Conservation (phyloP, 1,140 invertebrate species). For the Arion vulgaris region DNA sequence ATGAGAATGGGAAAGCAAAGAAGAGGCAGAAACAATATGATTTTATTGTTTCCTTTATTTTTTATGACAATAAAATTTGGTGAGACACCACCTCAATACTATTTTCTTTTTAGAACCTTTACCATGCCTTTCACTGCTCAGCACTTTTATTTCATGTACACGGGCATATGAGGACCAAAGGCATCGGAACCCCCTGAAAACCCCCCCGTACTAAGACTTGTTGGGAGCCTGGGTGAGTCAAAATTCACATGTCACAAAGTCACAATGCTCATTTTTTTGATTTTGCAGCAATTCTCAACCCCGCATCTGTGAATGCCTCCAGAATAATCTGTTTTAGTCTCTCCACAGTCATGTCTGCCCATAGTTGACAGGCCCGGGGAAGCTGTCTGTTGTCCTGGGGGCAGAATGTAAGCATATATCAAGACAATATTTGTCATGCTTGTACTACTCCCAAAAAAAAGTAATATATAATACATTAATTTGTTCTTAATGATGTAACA, state of each 20-base stretch:
- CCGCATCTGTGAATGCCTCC: constrained; percentile 27
- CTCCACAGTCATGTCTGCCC: constrained; percentile 27
- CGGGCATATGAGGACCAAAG: constrained; percentile 21
- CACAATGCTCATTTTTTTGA: not conserved
- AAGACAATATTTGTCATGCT: too few relatives aligned
- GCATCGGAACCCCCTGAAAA: constrained; percentile 34
- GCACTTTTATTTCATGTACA: constrained; percentile 21
- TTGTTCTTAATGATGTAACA: too few relatives aligned
- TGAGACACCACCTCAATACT: constrained; percentile 34
- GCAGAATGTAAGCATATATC: too few relatives aligned
- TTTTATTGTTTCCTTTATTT: too few relatives aligned
- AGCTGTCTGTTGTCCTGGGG: constrained; percentile 20
- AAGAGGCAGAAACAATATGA: too few relatives aligned
- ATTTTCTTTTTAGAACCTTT: constrained; percentile 20
- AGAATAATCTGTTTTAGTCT: constrained; percentile 22
- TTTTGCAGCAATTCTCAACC: not conserved
- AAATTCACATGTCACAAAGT: constrained; percentile 27
- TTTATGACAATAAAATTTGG: not conserved
- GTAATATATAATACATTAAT: too few relatives aligned
- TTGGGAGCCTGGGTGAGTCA: constrained; percentile 35
- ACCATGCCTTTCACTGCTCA: constrained; percentile 26
- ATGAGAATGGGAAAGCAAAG: too few relatives aligned
- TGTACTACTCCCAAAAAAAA: too few relatives aligned
- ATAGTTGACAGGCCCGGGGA: constrained; percentile 26
- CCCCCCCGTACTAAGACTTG: not conserved